A percentile compares a stretch with the other conserved stretches of the same genome.
phyloP scores from a whole-genome alignment of 2,888 invertebrate species.

The Venusia cambrica region DNA sequence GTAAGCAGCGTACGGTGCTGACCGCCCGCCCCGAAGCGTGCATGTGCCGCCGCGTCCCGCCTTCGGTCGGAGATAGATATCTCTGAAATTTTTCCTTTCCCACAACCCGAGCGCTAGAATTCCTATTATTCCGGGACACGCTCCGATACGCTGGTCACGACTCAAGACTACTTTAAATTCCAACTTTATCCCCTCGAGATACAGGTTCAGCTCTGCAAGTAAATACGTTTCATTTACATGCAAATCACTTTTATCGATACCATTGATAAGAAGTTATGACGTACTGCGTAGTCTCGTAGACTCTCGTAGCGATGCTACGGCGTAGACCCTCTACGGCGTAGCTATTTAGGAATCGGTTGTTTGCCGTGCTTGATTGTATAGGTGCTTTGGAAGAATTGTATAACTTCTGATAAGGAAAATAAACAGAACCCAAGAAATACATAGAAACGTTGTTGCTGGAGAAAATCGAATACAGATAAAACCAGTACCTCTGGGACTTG shows the following conservation, averaged over 20 bases:
- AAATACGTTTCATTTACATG: conserved; percentile 30
- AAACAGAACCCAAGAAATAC: background rate
- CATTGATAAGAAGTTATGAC: conserved; percentile 29
- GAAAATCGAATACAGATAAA: too few species aligned
- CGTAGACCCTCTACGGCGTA: too few species aligned
- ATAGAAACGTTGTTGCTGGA: too few species aligned
- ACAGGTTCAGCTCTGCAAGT: conserved; percentile 8
- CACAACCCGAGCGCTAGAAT: conserved; percentile 24
- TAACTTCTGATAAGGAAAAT: conserved; percentile 4
- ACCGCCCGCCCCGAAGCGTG: too few species aligned
- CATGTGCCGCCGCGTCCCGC: too few species aligned
- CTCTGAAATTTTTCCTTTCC: conserved; percentile 26
- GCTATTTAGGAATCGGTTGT: too few species aligned
- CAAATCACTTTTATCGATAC: conserved; percentile 32
- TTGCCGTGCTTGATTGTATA: conserved; percentile 9
- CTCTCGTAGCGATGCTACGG: conserved; percentile 9
- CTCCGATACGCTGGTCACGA: conserved; percentile 24
- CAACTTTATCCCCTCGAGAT: conserved; percentile 20
- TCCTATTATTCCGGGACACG: conserved; percentile 21
- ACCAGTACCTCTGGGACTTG: too few species aligned
- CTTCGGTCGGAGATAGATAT: conserved; percentile 16
- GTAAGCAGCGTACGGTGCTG: too few species aligned
- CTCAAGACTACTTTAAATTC: conserved; percentile 9
- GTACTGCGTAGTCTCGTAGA: conserved; percentile 14
- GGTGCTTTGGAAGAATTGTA: conserved; percentile 4